Evolutionary conservation across 2,888 invertebrate species (phyloP).

Genomic region (Neoitamus cyanurus): DNA sequence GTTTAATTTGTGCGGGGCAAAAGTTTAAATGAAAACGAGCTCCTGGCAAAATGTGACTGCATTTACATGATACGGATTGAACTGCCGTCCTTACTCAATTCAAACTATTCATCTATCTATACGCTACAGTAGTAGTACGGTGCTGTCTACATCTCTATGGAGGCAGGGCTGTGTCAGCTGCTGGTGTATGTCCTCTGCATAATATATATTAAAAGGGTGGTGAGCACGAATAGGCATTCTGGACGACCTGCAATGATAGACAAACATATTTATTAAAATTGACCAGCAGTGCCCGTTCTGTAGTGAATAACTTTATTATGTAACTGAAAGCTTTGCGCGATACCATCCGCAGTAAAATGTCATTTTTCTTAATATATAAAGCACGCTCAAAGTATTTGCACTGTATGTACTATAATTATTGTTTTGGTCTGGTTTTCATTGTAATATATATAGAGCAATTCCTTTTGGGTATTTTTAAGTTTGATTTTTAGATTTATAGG

Average conservation of each 20-base stretch:
- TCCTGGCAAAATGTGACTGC: background rate
- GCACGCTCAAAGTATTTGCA: background rate
- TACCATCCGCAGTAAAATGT: background rate
- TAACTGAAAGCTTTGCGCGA: background rate
- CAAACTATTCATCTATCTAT: slow-evolving; percentile 28
- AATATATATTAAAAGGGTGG: slow-evolving; percentile 1
- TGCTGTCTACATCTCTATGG: background rate
- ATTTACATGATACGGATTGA: background rate
- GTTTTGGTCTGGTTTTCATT: no score
- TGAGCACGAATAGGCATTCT: background rate
- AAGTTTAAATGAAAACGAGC: background rate
- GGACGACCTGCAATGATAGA: slow-evolving; percentile 1
- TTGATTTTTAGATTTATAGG: no score
- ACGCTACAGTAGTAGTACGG: background rate
- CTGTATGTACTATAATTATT: no score
- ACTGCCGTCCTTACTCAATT: slow-evolving; percentile 7
- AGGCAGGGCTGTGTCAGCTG: background rate
- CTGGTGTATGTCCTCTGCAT: background rate
- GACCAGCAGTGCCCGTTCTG: background rate
- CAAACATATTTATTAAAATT: background rate
- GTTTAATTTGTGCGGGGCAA: background rate
- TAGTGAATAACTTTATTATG: background rate
- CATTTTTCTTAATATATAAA: background rate
- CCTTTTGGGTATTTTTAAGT: no score
- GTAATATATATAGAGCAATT: no score